phyloP scores from a whole-genome alignment of 2,888 invertebrate species.

The Lissocephala sabroskyi region DNA sequence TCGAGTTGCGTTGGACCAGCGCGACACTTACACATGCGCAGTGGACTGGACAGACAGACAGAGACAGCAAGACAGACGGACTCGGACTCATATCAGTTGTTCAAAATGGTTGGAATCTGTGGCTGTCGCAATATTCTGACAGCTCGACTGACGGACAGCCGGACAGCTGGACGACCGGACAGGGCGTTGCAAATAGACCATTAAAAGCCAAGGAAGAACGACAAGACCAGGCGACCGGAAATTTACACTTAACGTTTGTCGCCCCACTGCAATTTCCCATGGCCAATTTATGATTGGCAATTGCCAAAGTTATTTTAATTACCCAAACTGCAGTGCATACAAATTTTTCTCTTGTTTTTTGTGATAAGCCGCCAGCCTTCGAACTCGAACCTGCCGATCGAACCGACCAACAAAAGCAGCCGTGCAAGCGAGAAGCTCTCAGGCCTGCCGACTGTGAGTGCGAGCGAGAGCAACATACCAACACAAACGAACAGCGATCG shows the following conservation, averaged over 20 bases:
- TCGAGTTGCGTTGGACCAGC: not conserved
- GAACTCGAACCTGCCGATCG: not conserved
- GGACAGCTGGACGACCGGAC: constrained; percentile 16
- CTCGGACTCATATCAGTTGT: constrained; percentile 36
- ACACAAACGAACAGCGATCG: not conserved
- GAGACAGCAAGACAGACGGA: not conserved
- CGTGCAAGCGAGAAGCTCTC: too few species aligned
- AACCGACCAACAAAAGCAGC: not conserved
- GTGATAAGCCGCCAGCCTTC: not conserved
- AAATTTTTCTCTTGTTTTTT: not conserved
- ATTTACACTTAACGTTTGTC: constrained; percentile 57
- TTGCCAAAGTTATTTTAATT: constrained; percentile 1
- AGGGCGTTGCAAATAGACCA: constrained; percentile 33
- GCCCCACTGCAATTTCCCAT: constrained; percentile 44
- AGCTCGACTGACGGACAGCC: constrained; percentile 13
- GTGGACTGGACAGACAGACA: not conserved
- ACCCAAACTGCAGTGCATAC: not conserved
- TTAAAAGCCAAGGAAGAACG: constrained; percentile 27
- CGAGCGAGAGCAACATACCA: not conserved
- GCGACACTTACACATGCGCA: constrained; percentile 4
- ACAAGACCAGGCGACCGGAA: constrained; percentile 32
- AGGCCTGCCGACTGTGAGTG: too few species aligned
- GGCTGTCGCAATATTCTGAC: constrained; percentile 54
- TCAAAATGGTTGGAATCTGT: constrained; percentile 60
- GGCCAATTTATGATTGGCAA: not conserved